Percentiles rank a stretch among this genome's conserved stretches.
Evolutionary conservation across 2,888 invertebrate species (phyloP).

Genomic region (Buathra laborator): DNA sequence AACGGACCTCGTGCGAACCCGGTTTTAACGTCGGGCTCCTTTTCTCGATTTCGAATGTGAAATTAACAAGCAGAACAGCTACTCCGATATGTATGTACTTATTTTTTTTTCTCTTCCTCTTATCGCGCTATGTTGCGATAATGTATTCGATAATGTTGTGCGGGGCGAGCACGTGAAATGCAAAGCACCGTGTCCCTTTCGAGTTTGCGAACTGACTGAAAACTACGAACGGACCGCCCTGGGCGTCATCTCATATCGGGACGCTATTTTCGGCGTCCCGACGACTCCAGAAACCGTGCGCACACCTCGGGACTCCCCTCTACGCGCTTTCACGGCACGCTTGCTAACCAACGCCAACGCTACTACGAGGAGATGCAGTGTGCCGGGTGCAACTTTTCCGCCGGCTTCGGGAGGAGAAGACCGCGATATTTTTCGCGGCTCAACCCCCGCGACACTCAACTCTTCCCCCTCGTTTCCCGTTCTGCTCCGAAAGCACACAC

Average conservation of each 20-base stretch:
- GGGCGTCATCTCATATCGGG: slow-evolving; percentile 85
- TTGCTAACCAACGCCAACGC: slow-evolving; percentile 54
- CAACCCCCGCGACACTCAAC: slow-evolving; percentile 57
- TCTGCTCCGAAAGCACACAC: slow-evolving; percentile 4
- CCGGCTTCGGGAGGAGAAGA: slow-evolving; percentile 38
- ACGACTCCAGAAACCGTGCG: slow-evolving; percentile 83
- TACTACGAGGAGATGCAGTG: slow-evolving; percentile 77
- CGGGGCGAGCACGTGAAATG: slow-evolving; percentile 44
- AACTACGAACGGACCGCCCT: slow-evolving; percentile 84
- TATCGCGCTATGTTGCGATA: slow-evolving; percentile 3
- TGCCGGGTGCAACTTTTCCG: slow-evolving; percentile 85
- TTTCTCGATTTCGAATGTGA: neutral
- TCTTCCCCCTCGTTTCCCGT: neutral
- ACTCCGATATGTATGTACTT: neutral
- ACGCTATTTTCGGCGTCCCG: slow-evolving; percentile 84
- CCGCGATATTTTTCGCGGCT: slow-evolving; percentile 64
- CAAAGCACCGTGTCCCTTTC: slow-evolving; percentile 79
- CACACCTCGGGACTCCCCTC: slow-evolving; percentile 68
- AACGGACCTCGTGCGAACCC: slow-evolving; percentile 30
- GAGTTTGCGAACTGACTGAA: slow-evolving; percentile 85
- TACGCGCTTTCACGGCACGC: slow-evolving; percentile 45
- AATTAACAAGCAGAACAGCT: neutral
- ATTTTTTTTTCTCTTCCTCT: neutral
- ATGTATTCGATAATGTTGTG: slow-evolving; percentile 84
- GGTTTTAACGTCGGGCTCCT: slow-evolving; percentile 17